phyloP scores from a whole-genome alignment of 1,140 invertebrate genomes.

The Heterodera carotae region DNA sequence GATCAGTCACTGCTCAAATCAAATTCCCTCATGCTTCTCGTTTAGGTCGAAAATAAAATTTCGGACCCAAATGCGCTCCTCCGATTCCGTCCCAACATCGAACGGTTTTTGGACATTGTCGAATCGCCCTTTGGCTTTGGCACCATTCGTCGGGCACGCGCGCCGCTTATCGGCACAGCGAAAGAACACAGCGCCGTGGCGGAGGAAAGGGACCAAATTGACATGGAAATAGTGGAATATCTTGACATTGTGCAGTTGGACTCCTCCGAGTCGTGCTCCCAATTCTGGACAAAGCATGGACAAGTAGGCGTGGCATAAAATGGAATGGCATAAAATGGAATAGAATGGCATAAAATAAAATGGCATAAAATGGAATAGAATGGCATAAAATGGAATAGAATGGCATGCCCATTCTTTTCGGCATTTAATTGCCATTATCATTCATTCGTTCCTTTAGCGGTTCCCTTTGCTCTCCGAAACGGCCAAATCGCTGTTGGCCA shows the following conservation, averaged over 20 bases:
- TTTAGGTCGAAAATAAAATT: not conserved
- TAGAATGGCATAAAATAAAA: no score
- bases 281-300: conserved; percentile 10
- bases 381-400: no score
- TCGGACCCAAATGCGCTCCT: not conserved
- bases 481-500: conserved; percentile 1
- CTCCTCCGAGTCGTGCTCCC: not conserved
- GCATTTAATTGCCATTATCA: not conserved
- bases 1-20: no score
- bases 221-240: conserved; percentile 7
- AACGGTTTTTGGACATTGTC: not conserved
- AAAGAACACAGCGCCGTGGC: not conserved
- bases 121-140: conserved; percentile 5
- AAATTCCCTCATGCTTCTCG: no score
- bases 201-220: not conserved
- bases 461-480: conserved; percentile 12
- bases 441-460: conserved; percentile 3
- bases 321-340: not conserved
- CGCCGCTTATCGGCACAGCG: not conserved
- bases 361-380: no score
- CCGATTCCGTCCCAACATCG: not conserved
- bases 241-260: not conserved
- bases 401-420: no score
- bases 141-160: not conserved
- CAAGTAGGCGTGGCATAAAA: not conserved